A percentile compares a stretch with the other conserved stretches of the same genome.
Evolutionary conservation across 2,797 vertebrate species (phyloP).

Genomic region (Myoxocephalus aenaeus): DNA sequence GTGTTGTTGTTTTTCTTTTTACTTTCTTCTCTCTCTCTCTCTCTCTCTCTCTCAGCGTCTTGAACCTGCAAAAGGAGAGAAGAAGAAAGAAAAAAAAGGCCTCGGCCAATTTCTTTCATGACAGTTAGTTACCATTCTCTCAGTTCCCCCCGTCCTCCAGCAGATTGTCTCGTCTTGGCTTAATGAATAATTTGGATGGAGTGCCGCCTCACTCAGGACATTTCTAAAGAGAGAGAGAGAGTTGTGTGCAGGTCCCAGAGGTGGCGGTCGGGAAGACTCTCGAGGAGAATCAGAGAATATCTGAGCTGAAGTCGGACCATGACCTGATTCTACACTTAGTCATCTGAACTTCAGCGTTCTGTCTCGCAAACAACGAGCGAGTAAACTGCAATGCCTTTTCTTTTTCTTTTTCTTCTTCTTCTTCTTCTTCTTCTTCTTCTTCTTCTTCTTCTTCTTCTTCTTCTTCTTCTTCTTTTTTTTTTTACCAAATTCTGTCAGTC

Average conservation of each 20-base stretch:
- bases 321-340: constrained; percentile 39
- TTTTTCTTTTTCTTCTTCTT: background rate
- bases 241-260: background rate
- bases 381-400: constrained; percentile 21
- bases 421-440: too few relatives aligned
- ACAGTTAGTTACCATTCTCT: constrained; percentile 49
- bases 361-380: constrained; percentile 38
- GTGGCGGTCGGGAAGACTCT: background rate
- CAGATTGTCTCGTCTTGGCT: constrained; percentile 13
- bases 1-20: constrained; percentile 21
- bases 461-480: too few relatives aligned
- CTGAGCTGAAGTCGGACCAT: constrained; percentile 51
- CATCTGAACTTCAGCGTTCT: constrained; percentile 13
- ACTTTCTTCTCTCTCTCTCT: too few relatives aligned
- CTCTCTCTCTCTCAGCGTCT: background rate
- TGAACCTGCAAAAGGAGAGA: constrained; percentile 16
- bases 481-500: constrained; percentile 27
- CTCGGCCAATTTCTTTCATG: constrained; percentile 20
- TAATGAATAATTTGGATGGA: constrained; percentile 60
- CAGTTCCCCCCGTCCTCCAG: constrained; percentile 30
- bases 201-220: constrained; percentile 10
- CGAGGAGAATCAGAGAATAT: constrained; percentile 16
- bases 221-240: background rate
- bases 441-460: too few relatives aligned
- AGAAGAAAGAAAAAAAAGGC: background rate